These are phyloP conservation scores for Drosophila buzzatii DNA, from an alignment of 2,888 invertebrate species.

Conservation along the genomic window DNA sequence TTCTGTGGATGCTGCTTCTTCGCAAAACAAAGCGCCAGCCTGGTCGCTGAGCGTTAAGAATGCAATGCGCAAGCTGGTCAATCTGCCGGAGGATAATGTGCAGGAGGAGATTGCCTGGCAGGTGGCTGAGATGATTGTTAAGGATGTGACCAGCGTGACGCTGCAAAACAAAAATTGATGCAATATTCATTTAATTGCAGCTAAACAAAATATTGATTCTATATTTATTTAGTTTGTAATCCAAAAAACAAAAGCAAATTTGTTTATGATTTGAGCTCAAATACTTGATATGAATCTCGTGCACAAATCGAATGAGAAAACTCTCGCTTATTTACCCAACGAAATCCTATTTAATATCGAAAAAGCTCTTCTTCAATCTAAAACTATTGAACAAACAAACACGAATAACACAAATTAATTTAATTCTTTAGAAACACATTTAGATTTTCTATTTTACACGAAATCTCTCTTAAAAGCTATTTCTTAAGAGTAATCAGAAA, in stretches of 20 bases:
- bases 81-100: slow-evolving; percentile 93
- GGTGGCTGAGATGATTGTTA: slow-evolving; percentile 98
- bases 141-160: slow-evolving; percentile 96
- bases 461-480: background rate
- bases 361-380: slow-evolving; percentile 12
- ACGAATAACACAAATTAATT: background rate
- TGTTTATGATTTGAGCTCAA: slow-evolving; percentile 61
- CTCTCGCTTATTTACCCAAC: slow-evolving; percentile 15
- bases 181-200: slow-evolving; percentile 35
- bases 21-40: slow-evolving; percentile 59
- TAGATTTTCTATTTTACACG: background rate
- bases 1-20: slow-evolving; percentile 66
- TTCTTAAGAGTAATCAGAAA: background rate
- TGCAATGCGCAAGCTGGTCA: slow-evolving; percentile 92
- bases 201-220: slow-evolving; percentile 36
- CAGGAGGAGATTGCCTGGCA: slow-evolving; percentile 99
- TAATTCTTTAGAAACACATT: background rate
- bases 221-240: slow-evolving; percentile 43
- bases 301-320: slow-evolving; percentile 12
- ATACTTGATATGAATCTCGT: slow-evolving; percentile 47
- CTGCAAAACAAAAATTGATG: slow-evolving; percentile 50
- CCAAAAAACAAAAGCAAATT: slow-evolving; percentile 4
- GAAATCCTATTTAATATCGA: background rate
- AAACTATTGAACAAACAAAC: slow-evolving; percentile 13
- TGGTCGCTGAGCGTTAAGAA: slow-evolving; percentile 84